These are phyloP conservation scores for Mormyrus proboscirostris DNA, from an alignment of 2,797 vertebrate genomes.

Conservation along the genomic window DNA sequence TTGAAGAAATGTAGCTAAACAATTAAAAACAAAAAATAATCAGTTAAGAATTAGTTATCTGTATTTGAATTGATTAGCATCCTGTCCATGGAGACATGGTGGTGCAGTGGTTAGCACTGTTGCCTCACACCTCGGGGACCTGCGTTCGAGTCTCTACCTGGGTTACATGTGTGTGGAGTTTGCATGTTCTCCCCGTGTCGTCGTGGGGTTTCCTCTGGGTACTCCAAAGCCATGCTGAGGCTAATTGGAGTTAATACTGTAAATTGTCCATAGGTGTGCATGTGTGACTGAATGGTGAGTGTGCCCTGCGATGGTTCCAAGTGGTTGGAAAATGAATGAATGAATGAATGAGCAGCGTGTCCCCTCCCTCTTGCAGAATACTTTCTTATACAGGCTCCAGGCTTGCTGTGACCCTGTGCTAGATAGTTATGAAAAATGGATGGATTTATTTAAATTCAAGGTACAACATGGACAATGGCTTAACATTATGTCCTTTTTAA, in stretches of 20 bases:
- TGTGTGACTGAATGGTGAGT: too few species aligned
- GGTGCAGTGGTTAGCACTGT: too few species aligned
- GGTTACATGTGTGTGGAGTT: too few species aligned
- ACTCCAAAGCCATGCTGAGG: too few species aligned
- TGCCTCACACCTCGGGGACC: too few species aligned
- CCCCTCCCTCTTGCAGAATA: not conserved
- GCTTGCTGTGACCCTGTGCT: not conserved
- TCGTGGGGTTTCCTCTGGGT: too few species aligned
- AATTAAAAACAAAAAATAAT: not conserved
- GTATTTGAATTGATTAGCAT: not conserved
- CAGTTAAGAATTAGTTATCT: not conserved
- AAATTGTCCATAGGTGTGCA: too few species aligned
- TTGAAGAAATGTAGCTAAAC: not conserved
- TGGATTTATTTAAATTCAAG: not conserved
- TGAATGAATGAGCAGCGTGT: not conserved
- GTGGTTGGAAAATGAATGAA: too few species aligned
- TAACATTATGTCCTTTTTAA: slow-evolving; percentile 1
- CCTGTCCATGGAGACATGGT: not conserved
- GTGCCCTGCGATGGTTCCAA: too few species aligned
- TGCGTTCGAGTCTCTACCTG: too few species aligned
- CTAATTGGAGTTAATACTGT: too few species aligned
- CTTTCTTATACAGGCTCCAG: not conserved
- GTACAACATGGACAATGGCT: not conserved
- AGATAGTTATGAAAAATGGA: not conserved
- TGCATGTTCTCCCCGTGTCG: too few species aligned